Evolutionary conservation across 1,140 invertebrate species (phyloP), one percentile per base, ranked within the genome.

Genomic region (Drosophila yakuba): DNA sequence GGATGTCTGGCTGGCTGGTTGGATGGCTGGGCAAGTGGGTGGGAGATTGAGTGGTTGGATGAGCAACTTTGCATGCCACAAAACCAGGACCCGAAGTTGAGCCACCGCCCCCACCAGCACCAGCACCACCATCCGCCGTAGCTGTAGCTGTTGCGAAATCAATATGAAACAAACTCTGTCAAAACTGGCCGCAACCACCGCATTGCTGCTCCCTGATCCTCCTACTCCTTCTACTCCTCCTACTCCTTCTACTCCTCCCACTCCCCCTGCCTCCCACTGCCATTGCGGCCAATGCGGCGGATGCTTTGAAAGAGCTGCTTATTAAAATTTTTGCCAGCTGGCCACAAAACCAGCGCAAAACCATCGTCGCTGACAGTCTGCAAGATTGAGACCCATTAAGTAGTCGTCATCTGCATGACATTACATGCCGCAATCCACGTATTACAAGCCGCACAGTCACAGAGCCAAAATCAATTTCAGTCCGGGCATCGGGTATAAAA

Each of bases 331-430:
- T 83, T 72, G 79, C 77, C 59, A 74, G 58, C 64, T 71, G 50
- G 41, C 69, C 67, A 41, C 74, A 62, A 60, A 43, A 38, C 39
- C n/a, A 14, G 32, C 50, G 28, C 23, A 20, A 41, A 56, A 14
- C 48, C 56, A 11, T 20, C 20, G 23, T 32, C 36, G 41, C 52
- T 17, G 45, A 6, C 50, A 60, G 47, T 36, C 41, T 41, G n/a
- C 12, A 48, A 67, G 58, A 56, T 85, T 64, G 78, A 66, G 66
- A 67, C 61, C 78, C 64, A 76, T 76, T 76, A 74, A 89, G 81
- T 74, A 88, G 83, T 88, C 84, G 84, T 89, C 83, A 89, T 89
- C 83, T 89, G 84, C 72, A 80, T 77, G 84, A 80, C 79, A 89
- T 83, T 86, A 86, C 83, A 86, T 64, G 76, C 84, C 84, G 63